Percentiles rank a stretch among this genome's conserved stretches.
Evolutionary conservation across 2,888 invertebrate genomes (phyloP).

Genomic region (Meteorus cinctellus): DNA sequence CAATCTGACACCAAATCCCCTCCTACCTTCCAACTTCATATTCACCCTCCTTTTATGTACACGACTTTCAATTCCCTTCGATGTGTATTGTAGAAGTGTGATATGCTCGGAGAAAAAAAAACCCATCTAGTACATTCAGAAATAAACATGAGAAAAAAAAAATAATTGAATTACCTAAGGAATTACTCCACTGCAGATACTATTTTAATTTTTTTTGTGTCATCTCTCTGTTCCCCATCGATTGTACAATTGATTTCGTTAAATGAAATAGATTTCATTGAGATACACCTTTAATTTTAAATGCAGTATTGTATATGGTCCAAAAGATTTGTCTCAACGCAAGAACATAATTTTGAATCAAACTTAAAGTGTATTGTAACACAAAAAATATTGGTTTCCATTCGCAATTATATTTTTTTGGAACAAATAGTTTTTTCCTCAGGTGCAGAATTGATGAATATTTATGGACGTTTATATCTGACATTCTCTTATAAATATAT

Average conservation of each 20-base stretch:
- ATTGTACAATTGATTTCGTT: too few species aligned
- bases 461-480: background rate
- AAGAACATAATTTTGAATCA: too few species aligned
- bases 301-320: too few species aligned
- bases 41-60: conserved; percentile 34
- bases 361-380: too few species aligned
- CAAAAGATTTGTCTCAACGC: too few species aligned
- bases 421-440: too few species aligned
- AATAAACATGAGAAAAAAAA: background rate
- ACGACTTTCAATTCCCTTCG: conserved; percentile 32
- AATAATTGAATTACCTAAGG: background rate
- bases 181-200: background rate
- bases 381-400: too few species aligned
- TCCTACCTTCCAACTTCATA: conserved; percentile 29
- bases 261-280: too few species aligned
- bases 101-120: conserved; percentile 10
- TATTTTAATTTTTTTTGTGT: too few species aligned
- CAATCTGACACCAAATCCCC: conserved; percentile 64
- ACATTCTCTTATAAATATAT: background rate
- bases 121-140: background rate
- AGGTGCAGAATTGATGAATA: background rate
- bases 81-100: background rate
- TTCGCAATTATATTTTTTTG: too few species aligned
- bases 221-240: too few species aligned
- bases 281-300: too few species aligned